Evolutionary conservation across 2,888 invertebrate genomes (phyloP).

Genomic region (Tinea semifulvella): DNA sequence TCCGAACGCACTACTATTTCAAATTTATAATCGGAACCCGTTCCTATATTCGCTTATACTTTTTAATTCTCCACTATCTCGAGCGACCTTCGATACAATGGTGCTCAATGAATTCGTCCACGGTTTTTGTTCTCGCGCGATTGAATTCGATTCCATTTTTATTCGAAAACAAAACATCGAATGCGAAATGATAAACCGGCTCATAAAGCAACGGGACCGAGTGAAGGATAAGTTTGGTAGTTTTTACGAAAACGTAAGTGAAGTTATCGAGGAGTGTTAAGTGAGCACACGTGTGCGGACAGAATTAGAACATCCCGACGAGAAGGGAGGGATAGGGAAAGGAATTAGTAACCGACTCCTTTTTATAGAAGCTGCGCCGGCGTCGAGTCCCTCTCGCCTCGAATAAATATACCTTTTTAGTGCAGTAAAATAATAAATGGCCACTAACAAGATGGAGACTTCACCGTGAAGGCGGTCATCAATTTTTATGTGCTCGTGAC

Average conservation of each 20-base stretch:
- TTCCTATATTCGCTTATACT: conserved; percentile 55
- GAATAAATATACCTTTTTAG: conserved; percentile 32
- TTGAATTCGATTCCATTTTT: conserved; percentile 9
- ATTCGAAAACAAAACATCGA: conserved; percentile 9
- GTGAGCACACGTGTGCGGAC: conserved; percentile 57
- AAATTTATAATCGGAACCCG: conserved; percentile 54
- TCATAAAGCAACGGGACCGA: conserved; percentile 5
- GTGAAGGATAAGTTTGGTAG: conserved; percentile 8
- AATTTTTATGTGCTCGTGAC: conserved; percentile 10
- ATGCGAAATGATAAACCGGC: not conserved
- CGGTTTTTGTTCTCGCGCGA: not conserved
- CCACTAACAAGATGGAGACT: conserved; percentile 31
- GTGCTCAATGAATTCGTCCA: conserved; percentile 50
- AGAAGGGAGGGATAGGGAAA: conserved; percentile 23
- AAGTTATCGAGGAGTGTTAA: conserved; percentile 45
- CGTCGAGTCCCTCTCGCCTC: conserved; percentile 37
- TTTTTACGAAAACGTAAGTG: conserved; percentile 37
- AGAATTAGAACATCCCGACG: conserved; percentile 47
- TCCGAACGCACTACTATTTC: conserved; percentile 43
- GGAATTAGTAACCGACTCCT: conserved; percentile 52
- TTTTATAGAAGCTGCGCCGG: conserved; percentile 57
- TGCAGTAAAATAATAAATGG: conserved; percentile 31
- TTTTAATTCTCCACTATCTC: conserved; percentile 57
- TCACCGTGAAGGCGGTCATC: conserved; percentile 9
- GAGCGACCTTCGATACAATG: conserved; percentile 55